These are phyloP conservation scores for Eueides isabella DNA, from an alignment of 1,140 invertebrate species.

Conservation along the genomic window DNA sequence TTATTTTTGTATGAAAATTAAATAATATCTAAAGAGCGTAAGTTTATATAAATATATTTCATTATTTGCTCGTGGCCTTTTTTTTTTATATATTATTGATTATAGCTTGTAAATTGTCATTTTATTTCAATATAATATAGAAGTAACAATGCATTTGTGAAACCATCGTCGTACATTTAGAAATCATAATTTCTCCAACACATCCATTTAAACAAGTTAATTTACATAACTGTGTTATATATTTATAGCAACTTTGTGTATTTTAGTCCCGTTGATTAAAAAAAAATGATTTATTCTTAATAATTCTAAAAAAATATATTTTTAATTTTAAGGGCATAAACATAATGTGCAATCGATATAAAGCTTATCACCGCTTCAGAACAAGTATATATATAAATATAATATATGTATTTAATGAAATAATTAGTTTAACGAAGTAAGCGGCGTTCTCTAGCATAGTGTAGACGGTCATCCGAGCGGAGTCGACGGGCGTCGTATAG, in stretches of 20 bases:
- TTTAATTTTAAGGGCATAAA: constrained; percentile 7
- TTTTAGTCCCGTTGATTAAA: background rate
- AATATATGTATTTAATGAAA: constrained; percentile 7
- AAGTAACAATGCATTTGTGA: background rate
- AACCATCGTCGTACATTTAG: background rate
- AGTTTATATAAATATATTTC: background rate
- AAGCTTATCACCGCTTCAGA: constrained; percentile 11
- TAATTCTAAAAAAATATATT: background rate
- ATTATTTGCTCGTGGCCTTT: background rate
- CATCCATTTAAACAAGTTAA: background rate
- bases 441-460: constrained; percentile 34
- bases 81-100: background rate
- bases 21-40: too few species aligned
- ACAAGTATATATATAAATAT: constrained; percentile 5
- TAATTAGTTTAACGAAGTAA: constrained; percentile 2
- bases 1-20: too few species aligned
- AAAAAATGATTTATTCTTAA: background rate
- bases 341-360: background rate
- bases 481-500: constrained; percentile 61
- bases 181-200: background rate
- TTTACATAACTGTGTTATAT: background rate
- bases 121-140: constrained; percentile 6
- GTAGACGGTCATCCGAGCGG: constrained; percentile 25
- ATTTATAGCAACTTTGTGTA: background rate
- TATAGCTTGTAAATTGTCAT: background rate